phyloP scores from a whole-genome alignment of 2,797 vertebrate genomes.

The Helarctos malayanus region DNA sequence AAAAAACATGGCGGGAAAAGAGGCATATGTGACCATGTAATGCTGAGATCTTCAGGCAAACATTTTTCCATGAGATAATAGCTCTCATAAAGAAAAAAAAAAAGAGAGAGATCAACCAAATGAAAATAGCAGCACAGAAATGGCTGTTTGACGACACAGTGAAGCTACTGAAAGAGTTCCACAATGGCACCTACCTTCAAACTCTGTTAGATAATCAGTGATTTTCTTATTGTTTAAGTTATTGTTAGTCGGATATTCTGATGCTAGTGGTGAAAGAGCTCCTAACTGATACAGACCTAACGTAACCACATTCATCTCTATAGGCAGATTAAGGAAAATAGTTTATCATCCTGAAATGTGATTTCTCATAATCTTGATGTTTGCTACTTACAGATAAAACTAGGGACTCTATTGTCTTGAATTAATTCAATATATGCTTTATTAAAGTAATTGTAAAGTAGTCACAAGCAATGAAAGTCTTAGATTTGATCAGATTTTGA shows the following conservation, averaged over 20 bases:
- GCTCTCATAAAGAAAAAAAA: background rate
- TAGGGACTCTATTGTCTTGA: background rate
- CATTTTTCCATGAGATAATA: background rate
- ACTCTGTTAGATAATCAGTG: background rate
- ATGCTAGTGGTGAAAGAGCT: background rate
- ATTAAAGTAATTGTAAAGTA: background rate
- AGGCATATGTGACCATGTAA: background rate
- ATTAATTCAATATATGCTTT: background rate
- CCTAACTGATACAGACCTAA: background rate
- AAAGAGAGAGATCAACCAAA: background rate
- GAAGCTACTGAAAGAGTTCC: background rate
- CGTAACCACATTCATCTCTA: background rate
- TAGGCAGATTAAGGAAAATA: background rate
- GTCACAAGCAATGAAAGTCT: background rate
- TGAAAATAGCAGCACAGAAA: background rate
- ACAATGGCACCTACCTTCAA: fast-evolving
- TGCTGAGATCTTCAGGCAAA: background rate
- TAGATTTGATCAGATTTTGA: background rate
- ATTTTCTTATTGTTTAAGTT: background rate
- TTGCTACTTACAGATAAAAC: background rate
- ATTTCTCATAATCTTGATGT: background rate
- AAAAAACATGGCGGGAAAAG: background rate
- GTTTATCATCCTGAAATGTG: background rate
- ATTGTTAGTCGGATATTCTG: background rate
- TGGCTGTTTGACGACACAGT: background rate